Evolutionary conservation across 2,888 invertebrate species (phyloP), one percentile per base, ranked within the genome.

Genomic region (Bombylius major): DNA sequence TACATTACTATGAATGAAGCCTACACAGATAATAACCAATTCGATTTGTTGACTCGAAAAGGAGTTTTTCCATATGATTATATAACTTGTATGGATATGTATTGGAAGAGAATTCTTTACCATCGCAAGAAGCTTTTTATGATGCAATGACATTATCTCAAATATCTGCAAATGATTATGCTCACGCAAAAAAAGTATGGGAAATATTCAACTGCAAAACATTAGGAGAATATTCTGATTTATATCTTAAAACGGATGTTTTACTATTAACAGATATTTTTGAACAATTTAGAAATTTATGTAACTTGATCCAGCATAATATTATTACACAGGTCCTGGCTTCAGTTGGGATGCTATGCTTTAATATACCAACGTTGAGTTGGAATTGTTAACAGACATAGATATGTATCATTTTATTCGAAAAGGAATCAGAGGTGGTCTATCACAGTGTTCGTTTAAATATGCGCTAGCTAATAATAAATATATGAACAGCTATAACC

Each of bases 241-340:
- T 70, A 49, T 71, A 50, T 46, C 33, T 50, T 32, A 68, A 67
- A 61, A 65, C 67, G 1, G 70, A 72, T 60, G 64, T 71, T 3
- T 56, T 71, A 13, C 56, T 71, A 4, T 56, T 69, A 39, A 63
- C 65, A 4, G 70, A 71, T 55, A 61, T 56, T 23, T 56, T 49
- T 49, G 31, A 53, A 46, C 45, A 50, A 11, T 56, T 56, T 50
- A 44, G 53, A 8, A 39, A 56, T 45, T 14, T 49, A 9, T 56
- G 52, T 23, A 49, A 11, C 48, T 56, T 23, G 52, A 56, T 46
- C 52, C 56, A 2, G 51, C 52, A 34, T 39, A 55, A 14, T 56
- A 48, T 46, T 56, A 50, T 9, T n/a, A n/a, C n/a, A 56, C 52
- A 5, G 23, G 44, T 4, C 52, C 56, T 12, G 56, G 50, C n/a